phyloP scores from a whole-genome alignment of 1,140 invertebrate species.

The Propsilocerus akamusi region DNA sequence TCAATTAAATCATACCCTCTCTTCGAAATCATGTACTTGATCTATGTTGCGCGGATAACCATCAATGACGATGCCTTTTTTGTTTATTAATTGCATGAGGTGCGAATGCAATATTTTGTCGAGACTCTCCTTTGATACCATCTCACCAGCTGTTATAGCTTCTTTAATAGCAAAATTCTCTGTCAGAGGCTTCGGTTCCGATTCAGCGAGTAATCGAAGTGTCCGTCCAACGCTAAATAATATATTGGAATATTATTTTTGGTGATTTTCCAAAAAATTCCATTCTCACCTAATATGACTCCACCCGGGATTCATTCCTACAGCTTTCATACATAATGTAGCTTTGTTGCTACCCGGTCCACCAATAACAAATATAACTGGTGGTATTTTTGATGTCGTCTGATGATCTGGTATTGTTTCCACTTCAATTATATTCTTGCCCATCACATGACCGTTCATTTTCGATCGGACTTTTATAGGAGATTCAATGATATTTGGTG shows the following conservation, averaged over 20 bases:
- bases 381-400: slow-evolving; percentile 27
- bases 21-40: slow-evolving; percentile 70
- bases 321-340: slow-evolving; percentile 43
- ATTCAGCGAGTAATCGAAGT: slow-evolving; percentile 42
- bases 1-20: slow-evolving; percentile 36
- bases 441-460: background rate
- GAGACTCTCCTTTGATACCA: slow-evolving; percentile 50
- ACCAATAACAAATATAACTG: slow-evolving; percentile 62
- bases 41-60: slow-evolving; percentile 75
- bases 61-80: slow-evolving; percentile 65
- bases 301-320: slow-evolving; percentile 47
- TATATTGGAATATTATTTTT: background rate
- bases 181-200: slow-evolving; percentile 29
- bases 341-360: slow-evolving; percentile 66
- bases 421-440: background rate
- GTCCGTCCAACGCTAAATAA: slow-evolving; percentile 41
- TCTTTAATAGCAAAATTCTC: slow-evolving; percentile 30
- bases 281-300: slow-evolving; percentile 37
- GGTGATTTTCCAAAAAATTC: background rate
- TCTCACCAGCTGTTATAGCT: slow-evolving; percentile 60
- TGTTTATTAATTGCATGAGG: slow-evolving; percentile 24
- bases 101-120: slow-evolving; percentile 44
- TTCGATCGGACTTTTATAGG: slow-evolving; percentile 15
- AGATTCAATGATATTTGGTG: slow-evolving; percentile 14
- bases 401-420: slow-evolving; percentile 16